Evolutionary conservation across 2,888 invertebrate species (phyloP), one percentile per base, ranked within the genome.

Genomic region (Phania funesta): DNA sequence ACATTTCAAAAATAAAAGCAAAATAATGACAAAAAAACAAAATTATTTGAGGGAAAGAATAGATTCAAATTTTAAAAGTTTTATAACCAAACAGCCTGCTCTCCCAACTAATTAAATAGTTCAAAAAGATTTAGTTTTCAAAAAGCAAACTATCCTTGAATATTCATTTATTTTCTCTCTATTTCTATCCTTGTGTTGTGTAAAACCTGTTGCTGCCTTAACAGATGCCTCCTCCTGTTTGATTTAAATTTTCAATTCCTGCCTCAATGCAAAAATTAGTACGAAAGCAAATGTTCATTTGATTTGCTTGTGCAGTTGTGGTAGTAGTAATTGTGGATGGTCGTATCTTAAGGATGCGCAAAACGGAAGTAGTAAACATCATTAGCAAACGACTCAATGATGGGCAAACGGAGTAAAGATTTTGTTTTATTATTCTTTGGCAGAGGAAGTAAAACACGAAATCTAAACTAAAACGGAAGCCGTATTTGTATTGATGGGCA

Each of bases 291-390:
- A 50, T 58, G 6, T 35, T 44, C 44, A 11, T 35, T 62, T 13
- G 20, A 9, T 41, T 22, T 67, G 24, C 24, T 8, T 62, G 18
- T 46, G 20, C 18, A 3, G 18, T 2, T 18, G 26, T n/a, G 29
- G 18, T 38, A 20, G 29, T 41, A 8, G 70, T 22, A 24, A 20
- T 38, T 38, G 24, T 18, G 41, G 58, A 18, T 54, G 46, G 58
- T 71, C 50, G 20, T 54, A 50, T 70, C 44, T 50, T 62, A 73
- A 73, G 77, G 77, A 77, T 60, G 70, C 74, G 82, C 74, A 78
- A 82, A 82, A 82, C 78, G 82, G 82, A 78, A 75, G 82, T 78
- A 48, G 78, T 60, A 65, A 75, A 78, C 70, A 60, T 75, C 82
- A 75, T 78, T 82, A 78, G 70, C 82, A 70, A 56, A 50, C 22